Base-by-base conservation (phyloP, 2,888 invertebrate species). In the Drosophila helvetica region DNA sequence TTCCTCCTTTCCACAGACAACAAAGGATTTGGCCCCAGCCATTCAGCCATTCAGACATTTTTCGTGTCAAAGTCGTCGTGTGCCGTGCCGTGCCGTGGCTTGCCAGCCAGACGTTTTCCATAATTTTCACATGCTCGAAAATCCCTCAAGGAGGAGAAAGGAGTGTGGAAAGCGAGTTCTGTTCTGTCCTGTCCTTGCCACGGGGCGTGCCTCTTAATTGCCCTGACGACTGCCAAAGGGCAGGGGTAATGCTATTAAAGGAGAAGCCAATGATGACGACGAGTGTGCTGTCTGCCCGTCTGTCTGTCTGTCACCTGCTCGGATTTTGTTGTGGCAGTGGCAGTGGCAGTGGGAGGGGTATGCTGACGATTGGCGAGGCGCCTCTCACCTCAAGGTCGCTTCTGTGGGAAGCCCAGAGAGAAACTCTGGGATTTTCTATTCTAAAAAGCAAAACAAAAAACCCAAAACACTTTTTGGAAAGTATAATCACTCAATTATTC, bases 101-200 rank as follows among this genome's bases (percentile, higher is more conserved):
- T 75, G 55, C 64, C 76, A 79, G 74, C 71, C 78, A 88, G 27
- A 27, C 27, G 2, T 27, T 75, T 82, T 85, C 78, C 83, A 82
- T 80, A 77, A 88, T 82, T 78, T 77, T 85, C 86, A 88, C 80
- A 82, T 86, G 88, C 70, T 74, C 43, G 59, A 58, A 67, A 65
- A 65, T 73, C 73, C 70, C 63, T 59, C 56, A 51, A 30, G 52
- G 51, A 47, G 22, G 5, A 22, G 22, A 25, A 18, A 4, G 25
- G 17, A 38, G 38, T 38, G 38, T n/a, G 38, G 38, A 38, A 38
- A 38, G 15, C 38, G n/a, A 38, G 38, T 38, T 19, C 19, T 19
- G 19, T 19, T 2, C 19, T 19, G 19, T 19, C 19, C 22, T 17
- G 6, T 17, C 9, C 43, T 19, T 3, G 18, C 53, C 47, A 42